Evolutionary conservation across 53 echinoderm and acorn worm species (phyloP).

Genomic region (Pentamera pediparva): DNA sequence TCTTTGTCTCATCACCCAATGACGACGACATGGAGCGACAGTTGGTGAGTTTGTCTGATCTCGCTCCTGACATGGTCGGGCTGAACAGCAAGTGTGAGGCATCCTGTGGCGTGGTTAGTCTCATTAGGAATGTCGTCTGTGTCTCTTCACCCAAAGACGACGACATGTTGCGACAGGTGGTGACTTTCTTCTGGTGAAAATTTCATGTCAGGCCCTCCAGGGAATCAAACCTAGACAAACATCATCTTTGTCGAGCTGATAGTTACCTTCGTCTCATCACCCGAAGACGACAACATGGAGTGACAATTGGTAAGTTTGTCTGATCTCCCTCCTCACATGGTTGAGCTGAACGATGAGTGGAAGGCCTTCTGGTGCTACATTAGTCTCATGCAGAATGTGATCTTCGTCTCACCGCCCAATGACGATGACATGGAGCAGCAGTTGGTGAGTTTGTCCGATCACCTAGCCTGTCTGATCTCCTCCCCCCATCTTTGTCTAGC

Average conservation of each 20-base stretch:
- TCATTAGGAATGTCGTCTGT: constrained; percentile 82
- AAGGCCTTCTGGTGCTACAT: constrained; percentile 96
- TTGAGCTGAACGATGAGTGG: constrained; percentile 84
- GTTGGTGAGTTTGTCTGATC: constrained; percentile 48
- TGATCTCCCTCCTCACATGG: constrained; percentile 23
- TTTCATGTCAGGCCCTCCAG: background rate
- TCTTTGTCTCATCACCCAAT: constrained; percentile 94
- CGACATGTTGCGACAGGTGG: background rate
- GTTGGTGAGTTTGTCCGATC: constrained; percentile 59
- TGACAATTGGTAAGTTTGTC: constrained; percentile 72
- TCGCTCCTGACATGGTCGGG: background rate
- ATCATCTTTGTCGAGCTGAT: constrained; percentile 79
- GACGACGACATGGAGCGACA: constrained; percentile 99
- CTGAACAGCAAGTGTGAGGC: background rate
- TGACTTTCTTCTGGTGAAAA: background rate
- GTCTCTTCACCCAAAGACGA: too few species aligned
- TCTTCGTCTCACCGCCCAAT: constrained; percentile 93
- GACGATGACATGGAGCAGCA: constrained; percentile 99
- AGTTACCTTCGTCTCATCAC: constrained; percentile 95
- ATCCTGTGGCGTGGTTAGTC: constrained; percentile 92
- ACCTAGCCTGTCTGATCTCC: background rate
- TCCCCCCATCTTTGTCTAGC: constrained; percentile 64
- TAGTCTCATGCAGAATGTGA: constrained; percentile 85
- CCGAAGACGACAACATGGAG: constrained; percentile 98
- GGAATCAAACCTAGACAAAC: too few species aligned